phyloP scores from a whole-genome alignment of 2,888 invertebrate genomes.

The Lomographa bimaculata region DNA sequence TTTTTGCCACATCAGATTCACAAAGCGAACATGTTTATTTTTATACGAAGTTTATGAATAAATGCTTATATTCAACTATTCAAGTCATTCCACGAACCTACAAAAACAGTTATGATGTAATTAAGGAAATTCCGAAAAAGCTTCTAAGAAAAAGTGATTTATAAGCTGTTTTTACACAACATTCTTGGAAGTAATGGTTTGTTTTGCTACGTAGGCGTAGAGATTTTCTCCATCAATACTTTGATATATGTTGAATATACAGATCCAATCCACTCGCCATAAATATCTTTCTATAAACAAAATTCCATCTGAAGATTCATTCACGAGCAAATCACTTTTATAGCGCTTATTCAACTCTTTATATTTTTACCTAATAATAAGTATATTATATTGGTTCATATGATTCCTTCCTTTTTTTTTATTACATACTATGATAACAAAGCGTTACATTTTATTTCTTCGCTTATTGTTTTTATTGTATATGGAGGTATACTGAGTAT shows the following conservation, averaged over 20 bases:
- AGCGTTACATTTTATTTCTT: too few relatives aligned
- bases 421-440: too few relatives aligned
- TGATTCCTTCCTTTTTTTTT: too few relatives aligned
- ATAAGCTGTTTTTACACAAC: slow-evolving; percentile 24
- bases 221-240: slow-evolving; percentile 29
- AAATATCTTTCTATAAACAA: slow-evolving; percentile 14
- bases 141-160: slow-evolving; percentile 28
- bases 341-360: too few relatives aligned
- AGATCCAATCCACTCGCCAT: slow-evolving; percentile 11
- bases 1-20: slow-evolving; percentile 15
- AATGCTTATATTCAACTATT: slow-evolving; percentile 1
- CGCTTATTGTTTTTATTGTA: too few relatives aligned
- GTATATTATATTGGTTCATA: too few relatives aligned
- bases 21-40: slow-evolving; percentile 9
- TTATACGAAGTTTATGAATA: slow-evolving; percentile 11
- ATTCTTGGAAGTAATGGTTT: slow-evolving; percentile 26
- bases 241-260: slow-evolving; percentile 21
- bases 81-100: too few relatives aligned
- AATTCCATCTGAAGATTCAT: slow-evolving; percentile 10
- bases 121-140: slow-evolving; percentile 26
- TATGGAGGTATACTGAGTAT: too few relatives aligned
- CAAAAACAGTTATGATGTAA: slow-evolving; percentile 14
- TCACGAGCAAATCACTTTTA: slow-evolving; percentile 1
- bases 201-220: slow-evolving; percentile 25
- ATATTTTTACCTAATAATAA: too few relatives aligned